Percentiles rank a stretch among this genome's conserved stretches.
These are phyloP conservation scores for Agelas oroides DNA, from an alignment of 37 sponge, comb jelly and placozoan species.

Conservation along the genomic window DNA sequence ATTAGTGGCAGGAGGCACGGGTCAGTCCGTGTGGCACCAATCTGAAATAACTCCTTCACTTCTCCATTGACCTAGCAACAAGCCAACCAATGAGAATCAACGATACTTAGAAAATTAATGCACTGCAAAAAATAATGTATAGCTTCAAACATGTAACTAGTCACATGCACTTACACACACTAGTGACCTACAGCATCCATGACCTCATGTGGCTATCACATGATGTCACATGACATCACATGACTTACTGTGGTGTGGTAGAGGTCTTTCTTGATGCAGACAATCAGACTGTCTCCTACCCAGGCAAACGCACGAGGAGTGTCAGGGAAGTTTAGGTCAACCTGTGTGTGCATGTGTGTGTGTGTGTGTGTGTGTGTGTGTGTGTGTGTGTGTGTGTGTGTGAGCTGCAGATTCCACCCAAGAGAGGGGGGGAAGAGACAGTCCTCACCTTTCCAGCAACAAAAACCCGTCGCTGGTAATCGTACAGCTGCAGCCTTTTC, in stretches of 20 bases:
- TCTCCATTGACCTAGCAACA: slow-evolving; percentile 68
- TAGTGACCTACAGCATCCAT: background rate
- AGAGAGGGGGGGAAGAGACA: too few species aligned
- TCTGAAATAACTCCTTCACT: slow-evolving; percentile 62
- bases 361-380: background rate
- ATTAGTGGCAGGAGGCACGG: slow-evolving; percentile 49
- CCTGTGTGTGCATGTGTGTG: background rate
- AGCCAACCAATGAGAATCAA: too few species aligned
- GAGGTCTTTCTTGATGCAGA: slow-evolving; percentile 56
- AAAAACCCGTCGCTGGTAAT: background rate
- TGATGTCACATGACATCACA: too few species aligned
- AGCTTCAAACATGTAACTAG: too few species aligned
- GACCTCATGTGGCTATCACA: background rate
- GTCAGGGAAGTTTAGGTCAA: slow-evolving; percentile 55
- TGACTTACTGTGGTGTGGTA: slow-evolving; percentile 35
- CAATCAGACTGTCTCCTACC: slow-evolving; percentile 56
- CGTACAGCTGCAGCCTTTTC: slow-evolving; percentile 30
- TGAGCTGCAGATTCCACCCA: too few species aligned
- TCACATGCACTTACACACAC: too few species aligned
- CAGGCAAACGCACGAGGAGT: slow-evolving; percentile 56
- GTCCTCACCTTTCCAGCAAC: too few species aligned
- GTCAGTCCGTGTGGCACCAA: slow-evolving; percentile 55
- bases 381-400: too few species aligned
- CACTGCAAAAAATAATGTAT: too few species aligned
- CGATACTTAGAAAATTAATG: too few species aligned